phyloP scores from a whole-genome alignment of 2,797 vertebrate genomes.

The Pangasius sanitwongsei region DNA sequence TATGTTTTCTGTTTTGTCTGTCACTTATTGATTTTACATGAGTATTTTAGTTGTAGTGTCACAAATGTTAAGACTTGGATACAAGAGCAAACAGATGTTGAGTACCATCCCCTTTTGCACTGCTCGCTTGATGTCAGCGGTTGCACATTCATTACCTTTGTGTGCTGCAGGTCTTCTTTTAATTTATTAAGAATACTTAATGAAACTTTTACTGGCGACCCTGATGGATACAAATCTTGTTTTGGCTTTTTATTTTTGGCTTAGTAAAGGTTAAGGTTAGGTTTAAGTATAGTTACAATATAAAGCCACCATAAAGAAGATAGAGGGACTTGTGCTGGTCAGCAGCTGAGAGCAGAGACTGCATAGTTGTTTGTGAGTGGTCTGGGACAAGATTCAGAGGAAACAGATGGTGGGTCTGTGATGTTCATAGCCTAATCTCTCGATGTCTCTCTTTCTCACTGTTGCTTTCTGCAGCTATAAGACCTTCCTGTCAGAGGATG shows the following conservation, averaged over 20 bases:
- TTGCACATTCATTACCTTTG: not conserved
- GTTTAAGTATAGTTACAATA: not conserved
- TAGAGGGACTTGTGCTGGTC: conserved; percentile 27
- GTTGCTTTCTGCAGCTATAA: conserved; percentile 76
- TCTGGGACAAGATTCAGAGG: conserved; percentile 50
- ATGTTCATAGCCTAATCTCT: conserved; percentile 40
- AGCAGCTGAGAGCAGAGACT: conserved; percentile 29
- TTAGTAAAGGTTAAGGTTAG: not conserved
- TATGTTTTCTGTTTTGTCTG: not conserved
- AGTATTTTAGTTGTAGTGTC: not conserved
- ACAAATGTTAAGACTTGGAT: not conserved
- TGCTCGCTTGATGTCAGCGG: not conserved
- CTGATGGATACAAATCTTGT: not conserved
- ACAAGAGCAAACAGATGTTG: not conserved
- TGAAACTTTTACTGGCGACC: not conserved
- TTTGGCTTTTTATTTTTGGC: not conserved
- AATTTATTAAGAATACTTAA: not conserved
- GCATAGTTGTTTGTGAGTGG: conserved; percentile 39
- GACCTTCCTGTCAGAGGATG: conserved; percentile 89
- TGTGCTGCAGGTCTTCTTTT: not conserved
- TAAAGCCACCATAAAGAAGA: not conserved
- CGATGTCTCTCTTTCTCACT: conserved; percentile 17
- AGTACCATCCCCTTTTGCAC: not conserved
- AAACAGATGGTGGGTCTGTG: conserved; percentile 56
- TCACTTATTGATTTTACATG: not conserved